These are phyloP conservation scores for Rhopalosiphum nymphaeae DNA, from an alignment of 2,888 invertebrate species.

Conservation along the genomic window DNA sequence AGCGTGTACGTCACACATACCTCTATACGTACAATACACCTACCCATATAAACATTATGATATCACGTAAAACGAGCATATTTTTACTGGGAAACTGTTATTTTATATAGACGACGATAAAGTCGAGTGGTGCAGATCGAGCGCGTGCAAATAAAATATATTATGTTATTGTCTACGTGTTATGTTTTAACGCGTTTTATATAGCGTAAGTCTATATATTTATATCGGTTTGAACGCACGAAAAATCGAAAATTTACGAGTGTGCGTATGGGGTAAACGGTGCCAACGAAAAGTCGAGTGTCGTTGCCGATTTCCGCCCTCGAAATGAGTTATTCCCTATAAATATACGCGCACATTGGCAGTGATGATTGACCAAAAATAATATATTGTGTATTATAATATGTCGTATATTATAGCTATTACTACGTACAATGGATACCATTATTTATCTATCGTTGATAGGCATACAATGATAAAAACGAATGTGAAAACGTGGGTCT, in stretches of 20 bases:
- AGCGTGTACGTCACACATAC: background rate
- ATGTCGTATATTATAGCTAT: background rate
- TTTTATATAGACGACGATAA: background rate
- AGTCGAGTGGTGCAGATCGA: background rate
- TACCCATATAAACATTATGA: background rate
- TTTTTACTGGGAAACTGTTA: background rate
- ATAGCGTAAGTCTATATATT: background rate
- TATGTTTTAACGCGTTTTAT: background rate
- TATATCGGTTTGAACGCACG: background rate
- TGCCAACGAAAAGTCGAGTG: conserved; percentile 4
- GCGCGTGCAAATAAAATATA: background rate
- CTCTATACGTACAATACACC: no score
- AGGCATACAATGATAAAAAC: background rate
- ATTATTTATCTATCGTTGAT: background rate
- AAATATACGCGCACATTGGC: background rate
- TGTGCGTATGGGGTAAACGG: background rate
- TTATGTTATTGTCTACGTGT: background rate
- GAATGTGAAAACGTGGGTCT: background rate
- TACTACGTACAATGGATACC: background rate
- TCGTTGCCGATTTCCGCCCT: background rate
- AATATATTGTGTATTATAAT: background rate
- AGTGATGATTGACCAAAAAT: background rate
- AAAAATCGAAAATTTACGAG: conserved; percentile 5
- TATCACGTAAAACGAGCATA: background rate
- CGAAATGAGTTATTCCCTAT: background rate